phyloP scores from a whole-genome alignment of 2,113 vertebrate genomes.

The Cephalopholis sonnerati region DNA sequence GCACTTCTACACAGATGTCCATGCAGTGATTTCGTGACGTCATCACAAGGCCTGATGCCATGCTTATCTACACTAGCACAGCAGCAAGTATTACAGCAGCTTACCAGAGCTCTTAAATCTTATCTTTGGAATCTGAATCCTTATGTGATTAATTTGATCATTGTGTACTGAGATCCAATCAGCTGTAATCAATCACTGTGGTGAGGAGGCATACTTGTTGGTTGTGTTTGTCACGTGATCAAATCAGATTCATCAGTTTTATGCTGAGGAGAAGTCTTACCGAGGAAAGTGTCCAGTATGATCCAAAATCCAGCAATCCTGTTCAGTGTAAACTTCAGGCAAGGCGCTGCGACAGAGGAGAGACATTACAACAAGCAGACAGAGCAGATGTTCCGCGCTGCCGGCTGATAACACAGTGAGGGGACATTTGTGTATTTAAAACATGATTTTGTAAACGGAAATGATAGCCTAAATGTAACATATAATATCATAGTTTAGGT shows the following conservation, averaged over 20 bases:
- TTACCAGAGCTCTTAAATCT: background rate
- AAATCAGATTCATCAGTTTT: background rate
- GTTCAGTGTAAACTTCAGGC: slow-evolving; percentile 87
- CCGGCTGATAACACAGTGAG: background rate
- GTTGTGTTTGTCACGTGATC: slow-evolving; percentile 7
- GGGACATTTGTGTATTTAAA: no score
- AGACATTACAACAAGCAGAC: background rate
- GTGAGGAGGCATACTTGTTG: background rate
- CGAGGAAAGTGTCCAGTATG: slow-evolving; percentile 86
- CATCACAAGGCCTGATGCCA: background rate
- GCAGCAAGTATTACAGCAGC: no score
- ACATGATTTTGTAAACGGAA: background rate
- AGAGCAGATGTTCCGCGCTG: background rate
- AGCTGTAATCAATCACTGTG: background rate
- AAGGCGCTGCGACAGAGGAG: slow-evolving; percentile 80
- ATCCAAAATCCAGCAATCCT: slow-evolving; percentile 85
- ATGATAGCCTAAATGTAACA: no score
- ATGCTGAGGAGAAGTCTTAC: slow-evolving; percentile 73
- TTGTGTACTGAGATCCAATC: background rate
- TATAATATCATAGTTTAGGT: background rate
- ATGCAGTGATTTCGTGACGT: background rate
- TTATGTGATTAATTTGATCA: background rate
- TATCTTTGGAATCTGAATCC: background rate
- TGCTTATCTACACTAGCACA: background rate
- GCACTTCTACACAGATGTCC: background rate